Percentiles rank a stretch among this genome's conserved stretches.
phyloP scores from a whole-genome alignment of 1,140 invertebrate species.

The Nylanderia fulva region DNA sequence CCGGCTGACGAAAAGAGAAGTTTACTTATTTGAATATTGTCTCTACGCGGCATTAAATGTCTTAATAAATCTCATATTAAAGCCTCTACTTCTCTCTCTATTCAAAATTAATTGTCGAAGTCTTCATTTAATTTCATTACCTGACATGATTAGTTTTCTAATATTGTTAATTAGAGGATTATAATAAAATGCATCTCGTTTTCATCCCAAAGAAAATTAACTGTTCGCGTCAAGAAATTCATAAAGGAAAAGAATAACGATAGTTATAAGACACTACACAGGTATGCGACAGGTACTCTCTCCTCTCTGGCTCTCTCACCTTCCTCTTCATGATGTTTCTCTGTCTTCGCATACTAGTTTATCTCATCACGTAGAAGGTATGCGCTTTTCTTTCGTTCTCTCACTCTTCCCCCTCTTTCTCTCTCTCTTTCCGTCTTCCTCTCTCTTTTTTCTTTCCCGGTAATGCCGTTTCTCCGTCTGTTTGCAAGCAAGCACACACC shows the following conservation, averaged over 20 bases:
- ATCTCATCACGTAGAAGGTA: constrained; percentile 39
- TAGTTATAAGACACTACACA: constrained; percentile 23
- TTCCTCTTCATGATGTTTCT: constrained; percentile 32
- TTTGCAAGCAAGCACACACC: constrained; percentile 47
- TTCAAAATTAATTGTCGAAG: not conserved
- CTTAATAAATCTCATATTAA: not conserved
- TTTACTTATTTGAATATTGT: not conserved
- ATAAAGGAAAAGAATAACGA: not conserved
- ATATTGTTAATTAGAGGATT: not conserved
- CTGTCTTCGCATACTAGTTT: constrained; percentile 26
- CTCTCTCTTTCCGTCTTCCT: constrained; percentile 9
- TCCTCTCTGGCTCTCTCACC: not conserved
- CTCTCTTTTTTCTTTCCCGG: constrained; percentile 42
- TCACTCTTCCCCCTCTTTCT: constrained; percentile 34
- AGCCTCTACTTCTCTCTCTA: not conserved
- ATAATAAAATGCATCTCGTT: not conserved
- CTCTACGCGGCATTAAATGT: not conserved
- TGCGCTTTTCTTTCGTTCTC: constrained; percentile 14
- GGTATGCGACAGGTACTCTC: constrained; percentile 31
- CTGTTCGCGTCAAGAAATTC: not conserved
- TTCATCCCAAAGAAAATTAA: not conserved
- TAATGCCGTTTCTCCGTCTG: constrained; percentile 57
- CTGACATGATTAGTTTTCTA: no score
- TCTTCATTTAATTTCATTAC: not conserved
- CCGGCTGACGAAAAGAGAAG: not conserved